phyloP scores from a whole-genome alignment of 2,888 invertebrate species.

The Sceliomorpha sp. region DNA sequence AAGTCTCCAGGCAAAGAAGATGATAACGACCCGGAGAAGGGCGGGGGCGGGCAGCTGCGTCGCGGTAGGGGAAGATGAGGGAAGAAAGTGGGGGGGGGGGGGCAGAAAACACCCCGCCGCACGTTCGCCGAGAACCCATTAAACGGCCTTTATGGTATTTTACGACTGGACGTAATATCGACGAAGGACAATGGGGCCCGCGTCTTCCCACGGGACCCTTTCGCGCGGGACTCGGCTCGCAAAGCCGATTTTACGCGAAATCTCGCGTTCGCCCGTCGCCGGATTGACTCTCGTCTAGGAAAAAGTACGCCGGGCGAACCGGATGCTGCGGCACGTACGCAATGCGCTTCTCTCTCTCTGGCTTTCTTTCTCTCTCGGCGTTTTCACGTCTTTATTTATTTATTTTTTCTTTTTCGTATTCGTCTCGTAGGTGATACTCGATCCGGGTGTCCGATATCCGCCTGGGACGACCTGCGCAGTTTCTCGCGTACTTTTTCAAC shows the following conservation, averaged over 20 bases:
- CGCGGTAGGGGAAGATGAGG: conserved; percentile 14
- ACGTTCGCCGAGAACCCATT: conserved; percentile 24
- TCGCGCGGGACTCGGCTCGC: not conserved
- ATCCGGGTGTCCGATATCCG: conserved; percentile 13
- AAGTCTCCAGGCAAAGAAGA: conserved; percentile 3
- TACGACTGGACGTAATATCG: conserved; percentile 15
- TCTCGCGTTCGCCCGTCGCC: not conserved
- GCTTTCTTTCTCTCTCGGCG: too few relatives aligned
- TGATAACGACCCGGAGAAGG: conserved; percentile 7
- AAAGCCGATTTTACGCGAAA: too few relatives aligned
- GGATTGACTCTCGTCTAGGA: not conserved
- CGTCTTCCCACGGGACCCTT: conserved; percentile 5
- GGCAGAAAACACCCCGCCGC: too few relatives aligned
- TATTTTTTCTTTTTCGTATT: too few relatives aligned
- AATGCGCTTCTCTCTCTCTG: not conserved
- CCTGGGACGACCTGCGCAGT: conserved; percentile 21
- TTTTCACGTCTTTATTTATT: too few relatives aligned
- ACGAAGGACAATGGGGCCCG: conserved; percentile 4
- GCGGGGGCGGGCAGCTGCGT: too few relatives aligned
- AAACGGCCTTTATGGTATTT: conserved; percentile 23
- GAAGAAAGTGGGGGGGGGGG: conserved; percentile 16
- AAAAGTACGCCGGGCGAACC: conserved; percentile 11
- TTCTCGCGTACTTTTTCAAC: too few relatives aligned
- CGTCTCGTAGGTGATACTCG: conserved; percentile 21
- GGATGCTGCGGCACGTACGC: conserved; percentile 6